phyloP scores from a whole-genome alignment of 2,113 vertebrate genomes.

The Callocephalon fimbriatum region DNA sequence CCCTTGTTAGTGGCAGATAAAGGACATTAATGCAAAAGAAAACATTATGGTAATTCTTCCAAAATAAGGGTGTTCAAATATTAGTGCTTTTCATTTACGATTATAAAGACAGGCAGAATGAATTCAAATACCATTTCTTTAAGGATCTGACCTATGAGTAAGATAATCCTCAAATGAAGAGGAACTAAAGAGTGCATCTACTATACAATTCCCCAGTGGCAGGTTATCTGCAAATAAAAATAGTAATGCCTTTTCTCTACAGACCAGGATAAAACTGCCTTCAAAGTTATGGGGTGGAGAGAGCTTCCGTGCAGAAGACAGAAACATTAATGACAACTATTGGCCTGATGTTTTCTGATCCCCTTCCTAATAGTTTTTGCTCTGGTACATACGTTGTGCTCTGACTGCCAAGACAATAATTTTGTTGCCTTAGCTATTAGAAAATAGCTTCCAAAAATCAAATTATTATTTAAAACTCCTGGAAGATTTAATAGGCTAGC shows the following conservation, averaged over 20 bases:
- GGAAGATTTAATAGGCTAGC: neutral
- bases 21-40: neutral
- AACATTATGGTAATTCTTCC: neutral
- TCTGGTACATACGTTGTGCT: neutral
- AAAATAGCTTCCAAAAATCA: neutral
- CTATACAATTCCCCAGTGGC: neutral
- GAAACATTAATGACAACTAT: neutral
- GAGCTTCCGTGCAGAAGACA: neutral
- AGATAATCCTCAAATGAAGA: neutral
- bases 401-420: neutral
- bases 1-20: neutral
- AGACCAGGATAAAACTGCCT: neutral
- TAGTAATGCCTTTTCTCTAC: neutral
- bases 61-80: neutral
- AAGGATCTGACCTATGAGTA: neutral
- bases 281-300: neutral
- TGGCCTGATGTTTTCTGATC: neutral
- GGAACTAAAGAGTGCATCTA: neutral
- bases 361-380: neutral
- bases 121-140: neutral
- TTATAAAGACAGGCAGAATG: neutral
- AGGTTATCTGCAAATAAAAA: neutral
- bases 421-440: neutral
- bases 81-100: neutral
- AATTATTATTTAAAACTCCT: neutral